A percentile compares a stretch with the other conserved stretches of the same genome.
Conservation (phyloP, 2,797 vertebrate genomes). For the Lepidocolaptes lacrymiger region DNA sequence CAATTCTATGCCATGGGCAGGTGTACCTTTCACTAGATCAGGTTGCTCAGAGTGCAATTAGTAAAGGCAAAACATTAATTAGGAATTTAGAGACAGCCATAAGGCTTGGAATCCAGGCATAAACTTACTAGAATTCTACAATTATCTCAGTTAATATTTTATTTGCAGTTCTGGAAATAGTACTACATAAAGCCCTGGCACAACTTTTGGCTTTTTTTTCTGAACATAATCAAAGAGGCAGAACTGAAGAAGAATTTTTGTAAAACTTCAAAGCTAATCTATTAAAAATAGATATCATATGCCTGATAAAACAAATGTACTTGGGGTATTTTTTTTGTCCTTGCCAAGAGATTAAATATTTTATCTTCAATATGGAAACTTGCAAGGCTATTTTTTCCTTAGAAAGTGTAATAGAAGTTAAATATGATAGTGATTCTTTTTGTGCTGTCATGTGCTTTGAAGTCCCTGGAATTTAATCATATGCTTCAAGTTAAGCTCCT, state of each 20-base stretch:
- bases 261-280: not conserved
- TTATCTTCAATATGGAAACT: not conserved
- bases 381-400: not conserved
- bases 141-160: not conserved
- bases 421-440: not conserved
- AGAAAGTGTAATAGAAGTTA: constrained; percentile 5
- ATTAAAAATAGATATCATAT: not conserved
- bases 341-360: not conserved
- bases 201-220: not conserved
- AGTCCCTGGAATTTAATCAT: constrained; percentile 20
- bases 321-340: not conserved
- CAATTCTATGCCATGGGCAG: no score
- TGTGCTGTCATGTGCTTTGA: constrained; percentile 15
- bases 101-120: not conserved
- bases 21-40: no score
- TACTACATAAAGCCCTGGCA: not conserved
- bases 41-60: not conserved
- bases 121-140: not conserved
- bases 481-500: constrained; percentile 2
- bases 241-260: not conserved
- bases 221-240: not conserved
- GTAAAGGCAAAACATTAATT: not conserved
- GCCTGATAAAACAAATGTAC: not conserved
- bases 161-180: not conserved
- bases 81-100: not conserved